phyloP scores from a whole-genome alignment of 2,888 invertebrate genomes.

The Lucinisca nassula region DNA sequence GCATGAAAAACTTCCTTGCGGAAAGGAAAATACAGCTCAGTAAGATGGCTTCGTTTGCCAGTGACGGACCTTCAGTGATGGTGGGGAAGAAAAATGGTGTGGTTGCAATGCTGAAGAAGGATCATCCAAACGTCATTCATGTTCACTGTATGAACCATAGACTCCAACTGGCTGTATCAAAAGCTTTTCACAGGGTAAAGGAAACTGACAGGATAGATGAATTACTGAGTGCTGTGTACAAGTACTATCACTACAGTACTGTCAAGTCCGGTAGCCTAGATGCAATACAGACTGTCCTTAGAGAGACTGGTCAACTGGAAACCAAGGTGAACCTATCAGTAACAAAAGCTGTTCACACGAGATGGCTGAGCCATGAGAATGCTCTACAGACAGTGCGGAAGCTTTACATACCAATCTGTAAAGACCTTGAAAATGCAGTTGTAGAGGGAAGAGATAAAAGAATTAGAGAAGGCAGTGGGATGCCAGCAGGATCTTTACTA shows the following conservation, averaged over 20 bases:
- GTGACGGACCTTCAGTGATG: slow-evolving; percentile 62
- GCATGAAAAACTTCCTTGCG: slow-evolving; percentile 22
- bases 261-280: slow-evolving; percentile 48
- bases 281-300: slow-evolving; percentile 46
- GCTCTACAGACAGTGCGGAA: slow-evolving; percentile 40
- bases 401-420: slow-evolving; percentile 40
- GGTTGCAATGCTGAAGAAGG: slow-evolving; percentile 39
- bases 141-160: slow-evolving; percentile 58
- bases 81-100: slow-evolving; percentile 55
- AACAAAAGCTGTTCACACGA: slow-evolving; percentile 41
- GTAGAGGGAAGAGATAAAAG: slow-evolving; percentile 47
- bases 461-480: slow-evolving; percentile 19
- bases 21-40: slow-evolving; percentile 7
- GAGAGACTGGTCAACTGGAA: slow-evolving; percentile 43
- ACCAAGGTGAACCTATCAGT: slow-evolving; percentile 19
- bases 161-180: slow-evolving; percentile 47
- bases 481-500: slow-evolving; percentile 34
- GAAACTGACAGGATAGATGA: slow-evolving; percentile 45
- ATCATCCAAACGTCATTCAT: slow-evolving; percentile 29
- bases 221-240: slow-evolving; percentile 38
- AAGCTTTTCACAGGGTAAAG: slow-evolving; percentile 31
- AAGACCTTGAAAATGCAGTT: slow-evolving; percentile 48
- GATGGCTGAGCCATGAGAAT: slow-evolving; percentile 52
- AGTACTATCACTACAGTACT: slow-evolving; percentile 62
- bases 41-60: slow-evolving; percentile 54